Conservation (phyloP, 2,888 invertebrate species). For the Anticlea derivata region DNA sequence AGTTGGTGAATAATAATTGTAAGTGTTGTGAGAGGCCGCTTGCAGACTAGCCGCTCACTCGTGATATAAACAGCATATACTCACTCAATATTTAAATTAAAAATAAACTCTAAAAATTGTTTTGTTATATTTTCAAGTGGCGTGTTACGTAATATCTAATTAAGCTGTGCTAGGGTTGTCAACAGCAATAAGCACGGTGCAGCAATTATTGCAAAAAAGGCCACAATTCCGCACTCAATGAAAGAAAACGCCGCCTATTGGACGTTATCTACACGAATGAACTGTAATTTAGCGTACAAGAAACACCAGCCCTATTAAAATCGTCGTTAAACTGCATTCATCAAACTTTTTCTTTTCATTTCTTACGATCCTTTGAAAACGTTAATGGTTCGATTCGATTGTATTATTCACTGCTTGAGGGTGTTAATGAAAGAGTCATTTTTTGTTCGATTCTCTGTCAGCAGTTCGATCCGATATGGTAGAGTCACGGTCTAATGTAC, state of each 20-base stretch:
- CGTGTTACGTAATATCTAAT: conserved; percentile 39
- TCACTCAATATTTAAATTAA: conserved; percentile 7
- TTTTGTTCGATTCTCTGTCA: conserved; percentile 31
- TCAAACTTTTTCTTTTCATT: conserved; percentile 52
- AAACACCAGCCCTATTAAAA: conserved; percentile 60
- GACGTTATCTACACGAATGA: conserved; percentile 48
- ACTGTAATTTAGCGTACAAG: conserved; percentile 59
- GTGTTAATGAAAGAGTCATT: conserved; percentile 36
- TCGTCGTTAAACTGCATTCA: conserved; percentile 61
- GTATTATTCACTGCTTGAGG: conserved; percentile 42
- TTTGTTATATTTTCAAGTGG: conserved; percentile 28
- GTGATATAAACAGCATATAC: conserved; percentile 12
- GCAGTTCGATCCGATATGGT: conserved; percentile 9
- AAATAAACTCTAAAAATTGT: conserved; percentile 4
- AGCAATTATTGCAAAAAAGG: conserved; percentile 46
- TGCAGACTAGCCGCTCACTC: conserved; percentile 1
- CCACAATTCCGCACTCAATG: conserved; percentile 43
- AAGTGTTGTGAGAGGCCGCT: conserved; percentile 2
- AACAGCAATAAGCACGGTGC: conserved; percentile 44
- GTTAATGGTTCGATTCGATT: conserved; percentile 55
- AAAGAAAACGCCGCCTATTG: conserved; percentile 48
- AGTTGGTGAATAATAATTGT: conserved; percentile 15
- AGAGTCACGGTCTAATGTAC: conserved; percentile 14
- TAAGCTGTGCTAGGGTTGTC: conserved; percentile 44
- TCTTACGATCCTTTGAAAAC: conserved; percentile 54